Evolutionary conservation across 2,113 vertebrate genomes (phyloP).

Genomic region (Otocyon megalotis): DNA sequence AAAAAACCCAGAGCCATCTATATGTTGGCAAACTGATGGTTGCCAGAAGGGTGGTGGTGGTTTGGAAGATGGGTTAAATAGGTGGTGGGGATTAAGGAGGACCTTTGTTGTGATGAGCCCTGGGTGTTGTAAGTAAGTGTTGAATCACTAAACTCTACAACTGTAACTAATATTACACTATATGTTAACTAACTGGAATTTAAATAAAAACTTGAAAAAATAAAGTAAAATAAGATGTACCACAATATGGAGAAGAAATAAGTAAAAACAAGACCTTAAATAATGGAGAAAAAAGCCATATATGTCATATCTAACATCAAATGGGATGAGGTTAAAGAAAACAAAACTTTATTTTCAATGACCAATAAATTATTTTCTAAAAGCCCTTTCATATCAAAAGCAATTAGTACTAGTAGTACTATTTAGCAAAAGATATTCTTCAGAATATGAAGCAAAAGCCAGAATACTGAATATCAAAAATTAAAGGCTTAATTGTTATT

Average conservation of each 20-base stretch:
- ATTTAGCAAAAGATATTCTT: not conserved
- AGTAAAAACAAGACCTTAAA: not conserved
- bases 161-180: not conserved
- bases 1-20: not conserved
- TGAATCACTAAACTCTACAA: not conserved
- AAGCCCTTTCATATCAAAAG: not conserved
- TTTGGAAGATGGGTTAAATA: too few relatives aligned
- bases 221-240: not conserved
- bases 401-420: not conserved
- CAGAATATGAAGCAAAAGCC: not conserved
- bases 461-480: not conserved
- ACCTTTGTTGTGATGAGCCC: not conserved
- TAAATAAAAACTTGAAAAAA: not conserved
- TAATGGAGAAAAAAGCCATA: not conserved
- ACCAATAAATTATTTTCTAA: not conserved
- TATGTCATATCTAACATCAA: not conserved
- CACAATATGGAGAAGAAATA: not conserved
- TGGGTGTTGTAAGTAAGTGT: not conserved
- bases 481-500: slow-evolving; percentile 7
- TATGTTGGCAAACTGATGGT: not conserved
- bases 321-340: not conserved
- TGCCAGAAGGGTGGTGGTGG: not conserved
- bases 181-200: not conserved
- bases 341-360: not conserved
- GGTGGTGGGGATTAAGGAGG: not conserved